Evolutionary conservation across 2,113 vertebrate genomes (phyloP), one percentile per base, ranked within the genome.

Genomic region (Calypte anna): DNA sequence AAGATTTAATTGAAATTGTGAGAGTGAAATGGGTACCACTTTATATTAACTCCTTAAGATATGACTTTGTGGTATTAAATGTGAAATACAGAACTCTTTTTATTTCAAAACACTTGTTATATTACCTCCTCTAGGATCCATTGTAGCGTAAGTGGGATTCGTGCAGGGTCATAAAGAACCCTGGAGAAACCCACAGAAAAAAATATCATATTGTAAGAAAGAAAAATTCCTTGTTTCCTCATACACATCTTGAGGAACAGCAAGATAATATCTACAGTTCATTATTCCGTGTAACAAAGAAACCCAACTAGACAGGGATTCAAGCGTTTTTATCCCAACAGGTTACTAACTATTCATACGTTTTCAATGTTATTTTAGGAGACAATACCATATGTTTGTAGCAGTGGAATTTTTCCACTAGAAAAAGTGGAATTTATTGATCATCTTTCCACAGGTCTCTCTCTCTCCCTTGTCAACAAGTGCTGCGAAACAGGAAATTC

Each of bases 21-120:
- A 86, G 72, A 94, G 38, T 38, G 50, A 91, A 75, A 91, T 90
- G 81, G 21, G 9, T 53, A 85, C 40, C 11, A 58, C n/a, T 84
- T 82, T 17, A 90, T 86, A 88, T 89, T 82, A 89, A 75, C 7
- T 50, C 53, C 84, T 67, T 59, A 64, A 93, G 57, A 15, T 87
- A 94, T 95, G 70, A 82, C 21, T 76, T 53, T 74, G 21, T 80
- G 77, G 36, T 36, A 69, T 86, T 82, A 82, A 78, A 88, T 55
- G 25, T 48, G 62, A 66, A 80, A 85, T 44, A 24, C 12, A 28
- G 9, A 75, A 12, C 27, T 43, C 25, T 90, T 28, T 72, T 62
- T 91, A 57, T 87, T 91, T 94, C 33, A 73, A 27, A 94, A 28
- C 21, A 90, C 84, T 95, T 93, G 76, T 91, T 94, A 58, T 40